Evolutionary conservation across 2,113 vertebrate genomes (phyloP), one percentile per base, ranked within the genome.

Genomic region (Istiophorus platypterus): DNA sequence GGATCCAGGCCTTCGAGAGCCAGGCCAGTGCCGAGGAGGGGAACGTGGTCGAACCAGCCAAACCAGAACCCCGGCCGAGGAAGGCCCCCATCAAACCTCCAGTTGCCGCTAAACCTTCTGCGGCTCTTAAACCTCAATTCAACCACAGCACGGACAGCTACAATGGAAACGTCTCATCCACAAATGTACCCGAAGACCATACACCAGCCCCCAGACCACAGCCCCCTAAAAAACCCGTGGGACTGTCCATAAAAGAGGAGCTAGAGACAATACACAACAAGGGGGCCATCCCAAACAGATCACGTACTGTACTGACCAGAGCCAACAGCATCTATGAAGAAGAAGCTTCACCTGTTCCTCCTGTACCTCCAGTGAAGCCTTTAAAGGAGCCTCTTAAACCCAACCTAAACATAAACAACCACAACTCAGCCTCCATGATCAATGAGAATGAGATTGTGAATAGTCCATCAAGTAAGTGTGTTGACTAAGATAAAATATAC

Each of bases 1-100:
- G 93, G 76, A 98, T 99, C 91, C 96, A 97, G 95, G 96, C 95
- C 51, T 98, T 98, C 73, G 98, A 99, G 92, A 94, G 87, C 76
- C 97, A 98, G 91, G 68, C 77, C 27, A 83, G 15, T 67, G 14
- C 42, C 1, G 94, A 96, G 72, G 94, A 85, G 39, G 70, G 31
- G 58, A 61, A 70, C 42, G 90, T 65, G 52, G 52, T 22, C 0
- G 94, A 93, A 73, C 84, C 86, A 52, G 79, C 74, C 62, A 95
- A 91, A 91, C 96, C 95, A 52, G 94, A 96, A 72, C 92, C 96
- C 41, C 89, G 66, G 8, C 95, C 96, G 39, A 96, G 97, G 64
- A 96, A 94, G 2, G 68, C 94, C 0, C 11, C 79, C 17, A 78
- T 66, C 42, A 96, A 93, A 88, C 93, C 96, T 27, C 84, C 92